Evolutionary conservation across 2,797 vertebrate species (phyloP).

Genomic region (Eptatretus atami): DNA sequence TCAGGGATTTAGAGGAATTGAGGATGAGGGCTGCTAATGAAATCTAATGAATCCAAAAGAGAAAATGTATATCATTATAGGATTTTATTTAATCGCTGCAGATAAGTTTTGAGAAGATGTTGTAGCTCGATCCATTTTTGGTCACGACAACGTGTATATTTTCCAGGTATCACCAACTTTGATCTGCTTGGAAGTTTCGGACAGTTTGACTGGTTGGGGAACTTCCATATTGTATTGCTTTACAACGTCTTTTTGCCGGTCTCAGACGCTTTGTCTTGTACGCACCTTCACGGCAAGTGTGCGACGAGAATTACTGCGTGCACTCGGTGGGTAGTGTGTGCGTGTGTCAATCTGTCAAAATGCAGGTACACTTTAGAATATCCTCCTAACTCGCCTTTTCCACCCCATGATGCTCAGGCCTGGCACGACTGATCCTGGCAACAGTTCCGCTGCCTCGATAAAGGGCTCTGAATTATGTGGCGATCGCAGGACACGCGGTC

Average conservation of each 20-base stretch:
- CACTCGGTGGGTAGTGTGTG: conserved; percentile 25
- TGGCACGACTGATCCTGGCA: too few relatives aligned
- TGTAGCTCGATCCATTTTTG: neutral
- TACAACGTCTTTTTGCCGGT: conserved; percentile 86
- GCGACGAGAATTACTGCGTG: conserved; percentile 70
- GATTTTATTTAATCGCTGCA: neutral
- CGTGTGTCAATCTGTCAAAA: too few relatives aligned
- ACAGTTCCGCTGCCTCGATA: too few relatives aligned
- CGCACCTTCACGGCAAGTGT: conserved; percentile 86
- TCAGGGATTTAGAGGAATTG: too few relatives aligned
- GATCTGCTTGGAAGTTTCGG: conserved; percentile 91
- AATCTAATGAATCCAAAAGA: too few relatives aligned
- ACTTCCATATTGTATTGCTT: conserved; percentile 81
- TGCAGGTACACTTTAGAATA: too few relatives aligned
- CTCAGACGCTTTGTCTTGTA: conserved; percentile 71
- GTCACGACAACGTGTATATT: conserved; percentile 8
- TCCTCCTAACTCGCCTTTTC: too few relatives aligned
- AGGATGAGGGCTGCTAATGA: too few relatives aligned
- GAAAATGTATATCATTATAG: neutral
- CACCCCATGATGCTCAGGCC: too few relatives aligned
- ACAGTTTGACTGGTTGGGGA: conserved; percentile 94
- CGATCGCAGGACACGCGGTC: too few relatives aligned
- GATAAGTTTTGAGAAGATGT: neutral
- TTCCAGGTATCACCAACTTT: conserved; percentile 76
- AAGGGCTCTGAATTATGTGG: too few relatives aligned